Percentiles rank a stretch among this genome's conserved stretches.
Evolutionary conservation across 2,797 vertebrate genomes (phyloP).

Genomic region (Emys orbicularis): DNA sequence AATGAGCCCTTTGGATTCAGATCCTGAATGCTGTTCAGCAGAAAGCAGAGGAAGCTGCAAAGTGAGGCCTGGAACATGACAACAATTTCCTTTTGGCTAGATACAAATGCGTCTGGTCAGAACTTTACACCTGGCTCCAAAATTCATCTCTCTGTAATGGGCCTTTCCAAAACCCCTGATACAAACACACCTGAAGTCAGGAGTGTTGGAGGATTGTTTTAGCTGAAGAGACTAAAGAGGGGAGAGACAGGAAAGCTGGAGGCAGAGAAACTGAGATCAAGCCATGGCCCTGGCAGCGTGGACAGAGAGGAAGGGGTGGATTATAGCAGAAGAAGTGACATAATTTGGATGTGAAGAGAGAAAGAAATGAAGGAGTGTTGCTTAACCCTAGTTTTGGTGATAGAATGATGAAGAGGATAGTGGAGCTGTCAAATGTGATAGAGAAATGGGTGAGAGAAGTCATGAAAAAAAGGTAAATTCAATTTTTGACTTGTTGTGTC

Average conservation of each 20-base stretch:
- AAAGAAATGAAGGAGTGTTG: constrained; percentile 7
- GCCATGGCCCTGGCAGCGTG: accelerated
- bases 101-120: constrained; percentile 8
- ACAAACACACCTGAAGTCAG: accelerated
- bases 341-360: neutral
- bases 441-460: neutral
- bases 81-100: constrained; percentile 58
- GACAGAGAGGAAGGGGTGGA: neutral
- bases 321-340: neutral
- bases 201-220: neutral
- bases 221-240: neutral
- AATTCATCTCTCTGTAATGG: neutral
- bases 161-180: neutral
- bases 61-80: constrained; percentile 54
- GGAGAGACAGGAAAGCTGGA: neutral
- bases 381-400: neutral
- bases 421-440: neutral
- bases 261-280: neutral
- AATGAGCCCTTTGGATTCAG: constrained; percentile 40
- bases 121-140: neutral
- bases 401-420: neutral
- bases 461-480: neutral
- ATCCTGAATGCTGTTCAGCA: neutral
- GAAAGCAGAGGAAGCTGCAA: constrained; percentile 7
- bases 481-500: neutral